Base-by-base conservation (phyloP, 2,797 vertebrate species). In the Bovichtus diacanthus region DNA sequence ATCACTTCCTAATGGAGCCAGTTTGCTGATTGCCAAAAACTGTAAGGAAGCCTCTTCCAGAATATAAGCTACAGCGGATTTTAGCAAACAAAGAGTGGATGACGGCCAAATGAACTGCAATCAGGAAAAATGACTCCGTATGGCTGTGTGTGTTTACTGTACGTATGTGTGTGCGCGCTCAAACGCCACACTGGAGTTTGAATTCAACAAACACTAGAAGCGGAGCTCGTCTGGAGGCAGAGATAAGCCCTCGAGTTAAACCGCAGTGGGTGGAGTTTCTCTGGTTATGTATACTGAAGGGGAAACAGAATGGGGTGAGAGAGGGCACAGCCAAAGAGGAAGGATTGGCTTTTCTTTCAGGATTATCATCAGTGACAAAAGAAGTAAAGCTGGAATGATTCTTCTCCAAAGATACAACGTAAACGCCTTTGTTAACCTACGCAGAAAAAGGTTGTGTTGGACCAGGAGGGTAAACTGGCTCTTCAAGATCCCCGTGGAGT, bases 191-290 rank as follows among this genome's bases (percentile, higher is more conserved):
- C 54, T 51, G 51, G 39, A 79, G 55, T 66, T 49, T 54, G 47
- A 81, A 71, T 76, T 73, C 49, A 78, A 61, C 70, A 76, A 70
- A 76, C 65, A 80, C 44, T 27, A 46, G 47, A 70, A 59, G 27
- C 47, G 51, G 46, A 59, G 81, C 68, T 58, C 8, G 60, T 80
- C 80, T 83, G 85, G 61, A 80, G 73, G 61, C 68, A 72, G 70
- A 81, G 80, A 88, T 86, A 85, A 86, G 67, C 76, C 51, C 49
- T 0, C n/a, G 23, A 81, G 61, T 72, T 77, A 66, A 83, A 79
- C 61, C 67, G 81, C 74, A 9, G 74, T 72, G 59, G 74, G 81
- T 1, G 69, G 74, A 83, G 31, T 38, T 76, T 38, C 44, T 78
- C 47, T 13, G 13, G 29, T 61, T 65, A n/a, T 5, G 25, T 51